These are phyloP conservation scores for Zhuqinia jingwanae DNA, from an alignment of 2,888 invertebrate species.

Conservation along the genomic window DNA sequence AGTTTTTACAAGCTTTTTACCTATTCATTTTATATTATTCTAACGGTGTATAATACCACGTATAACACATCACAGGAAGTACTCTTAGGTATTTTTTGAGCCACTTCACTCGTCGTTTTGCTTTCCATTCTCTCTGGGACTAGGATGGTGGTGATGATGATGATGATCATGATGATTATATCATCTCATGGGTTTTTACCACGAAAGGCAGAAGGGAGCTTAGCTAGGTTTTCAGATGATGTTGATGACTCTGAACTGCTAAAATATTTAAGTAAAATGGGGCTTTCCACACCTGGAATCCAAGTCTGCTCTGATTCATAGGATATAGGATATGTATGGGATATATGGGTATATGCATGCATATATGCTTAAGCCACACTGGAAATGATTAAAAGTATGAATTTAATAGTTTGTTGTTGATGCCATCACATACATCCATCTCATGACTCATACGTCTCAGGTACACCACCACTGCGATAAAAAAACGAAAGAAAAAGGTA, in stretches of 20 bases:
- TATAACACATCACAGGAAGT: too few relatives aligned
- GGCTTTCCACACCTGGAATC: conserved; percentile 53
- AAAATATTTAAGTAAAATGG: conserved; percentile 51
- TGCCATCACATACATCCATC: not conserved
- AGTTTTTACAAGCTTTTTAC: conserved; percentile 30
- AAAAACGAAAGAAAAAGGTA: not conserved
- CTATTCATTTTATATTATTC: not conserved
- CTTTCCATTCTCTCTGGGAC: not conserved
- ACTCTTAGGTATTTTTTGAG: not conserved
- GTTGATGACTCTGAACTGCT: conserved; percentile 57
- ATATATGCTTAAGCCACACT: not conserved
- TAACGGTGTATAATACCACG: too few relatives aligned
- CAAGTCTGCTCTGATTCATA: not conserved
- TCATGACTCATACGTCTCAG: not conserved
- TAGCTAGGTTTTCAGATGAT: not conserved
- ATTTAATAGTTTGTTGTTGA: not conserved
- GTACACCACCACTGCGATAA: not conserved
- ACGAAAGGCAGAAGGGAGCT: not conserved
- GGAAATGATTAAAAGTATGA: conserved; percentile 6
- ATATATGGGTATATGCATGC: not conserved
- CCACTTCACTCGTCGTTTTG: not conserved
- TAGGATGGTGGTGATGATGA: conserved; percentile 12
- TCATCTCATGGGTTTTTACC: conserved; percentile 40
- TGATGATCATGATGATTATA: conserved; percentile 19
- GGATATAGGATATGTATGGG: not conserved